Evolutionary conservation across 2,888 invertebrate genomes (phyloP).

Genomic region (Drosophila formosana): DNA sequence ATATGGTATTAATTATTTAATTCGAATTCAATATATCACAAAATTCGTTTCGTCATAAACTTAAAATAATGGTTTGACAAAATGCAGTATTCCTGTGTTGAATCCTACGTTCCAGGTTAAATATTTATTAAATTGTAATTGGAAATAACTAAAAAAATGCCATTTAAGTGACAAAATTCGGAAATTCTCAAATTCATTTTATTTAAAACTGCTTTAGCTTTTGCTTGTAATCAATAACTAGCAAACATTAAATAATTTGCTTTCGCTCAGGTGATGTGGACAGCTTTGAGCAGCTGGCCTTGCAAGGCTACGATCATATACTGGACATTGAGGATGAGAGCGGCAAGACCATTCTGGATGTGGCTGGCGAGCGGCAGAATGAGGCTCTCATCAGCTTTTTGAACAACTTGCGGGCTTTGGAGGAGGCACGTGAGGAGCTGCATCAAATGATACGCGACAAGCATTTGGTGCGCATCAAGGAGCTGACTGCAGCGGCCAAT

Average conservation of each 20-base stretch:
- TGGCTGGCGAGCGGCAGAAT: conserved; percentile 89
- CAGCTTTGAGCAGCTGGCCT: conserved; percentile 87
- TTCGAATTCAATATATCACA: no score
- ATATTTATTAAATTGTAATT: no score
- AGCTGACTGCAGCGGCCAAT: conserved; percentile 85
- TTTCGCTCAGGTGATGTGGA: conserved; percentile 87
- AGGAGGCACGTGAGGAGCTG: conserved; percentile 92
- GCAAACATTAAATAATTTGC: neutral
- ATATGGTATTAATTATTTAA: no score
- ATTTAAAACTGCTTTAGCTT: no score
- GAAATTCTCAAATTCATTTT: no score
- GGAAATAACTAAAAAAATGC: no score
- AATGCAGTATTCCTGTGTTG: no score
- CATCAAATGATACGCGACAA: conserved; percentile 90
- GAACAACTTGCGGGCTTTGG: conserved; percentile 90
- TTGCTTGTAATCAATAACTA: no score
- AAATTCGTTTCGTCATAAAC: no score
- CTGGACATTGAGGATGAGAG: conserved; percentile 91
- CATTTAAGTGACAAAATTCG: no score
- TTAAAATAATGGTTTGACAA: no score
- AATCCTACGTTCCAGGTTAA: no score
- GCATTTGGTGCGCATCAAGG: conserved; percentile 87
- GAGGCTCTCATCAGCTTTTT: conserved; percentile 89
- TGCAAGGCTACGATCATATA: conserved; percentile 95
- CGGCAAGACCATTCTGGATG: conserved; percentile 89